phyloP scores from a whole-genome alignment of 1,140 invertebrate genomes.

The Panagrolaimus sp. region DNA sequence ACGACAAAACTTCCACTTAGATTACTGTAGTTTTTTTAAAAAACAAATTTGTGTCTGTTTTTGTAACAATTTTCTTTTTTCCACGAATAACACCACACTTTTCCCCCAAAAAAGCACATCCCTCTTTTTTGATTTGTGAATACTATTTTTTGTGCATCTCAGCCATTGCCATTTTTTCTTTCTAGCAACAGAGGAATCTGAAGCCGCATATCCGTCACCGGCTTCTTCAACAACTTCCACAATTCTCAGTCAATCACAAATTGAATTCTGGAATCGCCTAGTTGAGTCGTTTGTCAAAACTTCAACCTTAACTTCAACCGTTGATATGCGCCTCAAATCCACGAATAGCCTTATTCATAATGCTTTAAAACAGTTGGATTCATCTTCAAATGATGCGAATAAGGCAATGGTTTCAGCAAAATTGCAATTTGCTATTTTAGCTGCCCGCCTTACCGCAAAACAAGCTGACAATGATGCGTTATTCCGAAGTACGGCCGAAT shows the following conservation, averaged over 20 bases:
- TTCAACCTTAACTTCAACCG: not conserved
- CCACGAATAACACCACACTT: too few species aligned
- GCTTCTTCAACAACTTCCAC: too few species aligned
- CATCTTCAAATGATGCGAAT: not conserved
- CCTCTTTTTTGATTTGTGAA: too few species aligned
- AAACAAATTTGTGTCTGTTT: too few species aligned
- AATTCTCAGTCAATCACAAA: not conserved
- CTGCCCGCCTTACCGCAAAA: conserved; percentile 21
- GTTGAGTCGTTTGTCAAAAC: not conserved
- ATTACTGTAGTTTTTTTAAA: too few species aligned
- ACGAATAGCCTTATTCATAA: conserved; percentile 11
- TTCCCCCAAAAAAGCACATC: too few species aligned
- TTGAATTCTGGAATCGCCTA: not conserved
- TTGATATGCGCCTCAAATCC: conserved; percentile 1
- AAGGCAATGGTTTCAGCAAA: conserved; percentile 19
- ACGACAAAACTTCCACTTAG: too few species aligned
- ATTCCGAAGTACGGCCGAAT: conserved; percentile 20
- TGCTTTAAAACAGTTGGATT: not conserved
- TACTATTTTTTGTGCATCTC: too few species aligned
- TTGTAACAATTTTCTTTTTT: too few species aligned
- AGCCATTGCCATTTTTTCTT: not conserved
- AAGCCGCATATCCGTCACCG: not conserved
- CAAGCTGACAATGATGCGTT: conserved; percentile 25
- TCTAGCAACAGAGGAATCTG: not conserved
- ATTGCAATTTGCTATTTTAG: conserved; percentile 21